Conservation (phyloP, 2,888 invertebrate genomes). For the Harpalus rufipes region DNA sequence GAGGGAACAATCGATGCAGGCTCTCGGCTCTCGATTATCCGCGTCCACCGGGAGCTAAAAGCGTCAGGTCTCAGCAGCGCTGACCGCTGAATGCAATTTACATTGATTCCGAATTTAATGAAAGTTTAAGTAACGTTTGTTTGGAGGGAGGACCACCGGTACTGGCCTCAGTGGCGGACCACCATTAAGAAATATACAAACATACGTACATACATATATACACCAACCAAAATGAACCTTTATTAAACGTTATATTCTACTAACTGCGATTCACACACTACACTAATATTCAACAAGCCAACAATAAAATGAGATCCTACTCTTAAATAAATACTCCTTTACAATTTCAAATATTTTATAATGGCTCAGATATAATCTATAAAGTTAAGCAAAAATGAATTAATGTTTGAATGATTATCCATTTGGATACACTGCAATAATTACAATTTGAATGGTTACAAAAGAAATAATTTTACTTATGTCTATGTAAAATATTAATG, state of each 20-base stretch:
- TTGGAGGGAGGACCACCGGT: constrained; percentile 67
- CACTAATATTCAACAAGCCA: background rate
- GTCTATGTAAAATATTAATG: too few species aligned
- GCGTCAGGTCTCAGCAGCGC: constrained; percentile 70
- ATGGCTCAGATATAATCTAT: too few species aligned
- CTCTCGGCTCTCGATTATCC: constrained; percentile 73
- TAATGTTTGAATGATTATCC: too few species aligned
- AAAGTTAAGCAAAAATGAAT: too few species aligned
- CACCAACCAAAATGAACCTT: background rate
- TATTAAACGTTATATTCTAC: background rate
- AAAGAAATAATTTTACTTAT: too few species aligned
- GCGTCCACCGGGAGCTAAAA: constrained; percentile 72
- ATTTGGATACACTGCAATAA: too few species aligned
- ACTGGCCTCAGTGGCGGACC: constrained; percentile 67
- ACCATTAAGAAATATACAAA: constrained; percentile 69
- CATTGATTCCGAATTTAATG: constrained; percentile 75
- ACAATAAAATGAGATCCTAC: too few species aligned
- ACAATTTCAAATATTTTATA: too few species aligned
- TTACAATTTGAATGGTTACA: too few species aligned
- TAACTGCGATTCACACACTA: background rate
- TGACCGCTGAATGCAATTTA: constrained; percentile 76
- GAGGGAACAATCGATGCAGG: constrained; percentile 65
- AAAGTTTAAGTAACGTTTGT: constrained; percentile 75
- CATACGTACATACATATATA: background rate
- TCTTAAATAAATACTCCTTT: too few species aligned